Percentiles rank a stretch among this genome's conserved stretches.
phyloP scores from a whole-genome alignment of 2,888 invertebrate species.

The Galerucella calmariensis region DNA sequence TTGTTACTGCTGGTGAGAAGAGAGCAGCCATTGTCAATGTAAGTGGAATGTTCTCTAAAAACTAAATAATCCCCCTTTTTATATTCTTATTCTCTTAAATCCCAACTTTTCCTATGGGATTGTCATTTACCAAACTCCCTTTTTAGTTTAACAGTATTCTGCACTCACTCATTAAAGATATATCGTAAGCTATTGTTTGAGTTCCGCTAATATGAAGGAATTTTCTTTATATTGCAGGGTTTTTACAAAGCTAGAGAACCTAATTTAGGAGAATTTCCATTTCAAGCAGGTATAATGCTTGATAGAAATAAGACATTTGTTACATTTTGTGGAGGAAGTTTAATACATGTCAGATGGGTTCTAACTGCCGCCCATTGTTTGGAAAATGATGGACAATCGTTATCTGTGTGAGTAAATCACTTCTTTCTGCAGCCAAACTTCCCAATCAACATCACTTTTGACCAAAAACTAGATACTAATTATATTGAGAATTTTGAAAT shows the following conservation, averaged over 20 bases:
- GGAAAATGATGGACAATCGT: slow-evolving; percentile 56
- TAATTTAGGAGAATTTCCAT: slow-evolving; percentile 58
- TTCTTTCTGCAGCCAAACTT: too few relatives aligned
- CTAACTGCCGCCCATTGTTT: slow-evolving; percentile 63
- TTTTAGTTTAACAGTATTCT: too few relatives aligned
- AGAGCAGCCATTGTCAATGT: slow-evolving; percentile 35
- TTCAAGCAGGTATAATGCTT: slow-evolving; percentile 60
- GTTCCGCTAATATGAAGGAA: not conserved
- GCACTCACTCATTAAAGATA: too few relatives aligned
- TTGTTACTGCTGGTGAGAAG: not conserved
- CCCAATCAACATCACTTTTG: too few relatives aligned
- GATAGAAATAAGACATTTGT: slow-evolving; percentile 51
- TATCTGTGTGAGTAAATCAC: slow-evolving; percentile 56
- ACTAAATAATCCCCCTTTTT: not conserved
- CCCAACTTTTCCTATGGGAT: too few relatives aligned
- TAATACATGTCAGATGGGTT: slow-evolving; percentile 62
- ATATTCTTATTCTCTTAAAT: not conserved
- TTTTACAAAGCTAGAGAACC: slow-evolving; percentile 58
- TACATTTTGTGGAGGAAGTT: slow-evolving; percentile 62
- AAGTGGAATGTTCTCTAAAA: slow-evolving; percentile 21
- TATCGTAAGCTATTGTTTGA: too few relatives aligned
- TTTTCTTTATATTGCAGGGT: slow-evolving; percentile 43
- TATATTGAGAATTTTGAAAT: too few relatives aligned
- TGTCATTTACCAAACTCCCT: too few relatives aligned
- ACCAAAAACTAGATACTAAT: too few relatives aligned